Evolutionary conservation across 2,113 vertebrate genomes (phyloP).

Genomic region (Callithrix jacchus): DNA sequence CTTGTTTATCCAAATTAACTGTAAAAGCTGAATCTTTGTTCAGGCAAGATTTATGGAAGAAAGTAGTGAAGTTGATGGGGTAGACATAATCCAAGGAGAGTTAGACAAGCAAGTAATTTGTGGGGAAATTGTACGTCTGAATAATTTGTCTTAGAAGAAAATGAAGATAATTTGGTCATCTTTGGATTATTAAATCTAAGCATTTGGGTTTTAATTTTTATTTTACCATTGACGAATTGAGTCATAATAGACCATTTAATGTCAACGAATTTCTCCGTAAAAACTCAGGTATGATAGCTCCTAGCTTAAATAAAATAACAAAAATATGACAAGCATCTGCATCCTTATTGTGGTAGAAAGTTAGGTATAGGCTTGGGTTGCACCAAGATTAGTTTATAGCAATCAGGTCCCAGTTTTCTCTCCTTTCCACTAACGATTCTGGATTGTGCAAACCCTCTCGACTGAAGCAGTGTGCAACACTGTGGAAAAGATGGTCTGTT

Average conservation of each 20-base stretch:
- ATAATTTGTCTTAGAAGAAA: conserved; percentile 67
- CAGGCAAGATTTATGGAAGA: conserved; percentile 58
- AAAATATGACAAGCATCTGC: neutral
- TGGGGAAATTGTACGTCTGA: conserved; percentile 57
- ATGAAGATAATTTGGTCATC: conserved; percentile 68
- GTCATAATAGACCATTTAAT: conserved; percentile 52
- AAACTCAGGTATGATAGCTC: neutral
- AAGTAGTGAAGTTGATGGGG: conserved; percentile 55
- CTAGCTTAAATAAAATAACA: neutral
- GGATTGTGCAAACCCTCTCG: neutral
- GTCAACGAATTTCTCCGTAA: conserved; percentile 38
- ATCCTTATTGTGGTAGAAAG: conserved; percentile 4
- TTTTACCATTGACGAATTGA: conserved; percentile 60
- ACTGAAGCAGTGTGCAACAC: neutral
- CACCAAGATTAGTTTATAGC: neutral
- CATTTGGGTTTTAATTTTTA: conserved; percentile 63
- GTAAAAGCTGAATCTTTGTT: conserved; percentile 60
- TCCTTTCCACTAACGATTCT: neutral
- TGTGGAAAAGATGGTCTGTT: neutral
- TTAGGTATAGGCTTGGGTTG: neutral
- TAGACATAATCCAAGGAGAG: conserved; percentile 53
- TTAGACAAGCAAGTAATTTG: conserved; percentile 52
- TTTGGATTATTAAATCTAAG: conserved; percentile 60
- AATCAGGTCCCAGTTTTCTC: neutral
- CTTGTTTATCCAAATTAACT: conserved; percentile 65